Base-by-base conservation (phyloP, 2,888 invertebrate genomes). In the Rhodophaea formosa region DNA sequence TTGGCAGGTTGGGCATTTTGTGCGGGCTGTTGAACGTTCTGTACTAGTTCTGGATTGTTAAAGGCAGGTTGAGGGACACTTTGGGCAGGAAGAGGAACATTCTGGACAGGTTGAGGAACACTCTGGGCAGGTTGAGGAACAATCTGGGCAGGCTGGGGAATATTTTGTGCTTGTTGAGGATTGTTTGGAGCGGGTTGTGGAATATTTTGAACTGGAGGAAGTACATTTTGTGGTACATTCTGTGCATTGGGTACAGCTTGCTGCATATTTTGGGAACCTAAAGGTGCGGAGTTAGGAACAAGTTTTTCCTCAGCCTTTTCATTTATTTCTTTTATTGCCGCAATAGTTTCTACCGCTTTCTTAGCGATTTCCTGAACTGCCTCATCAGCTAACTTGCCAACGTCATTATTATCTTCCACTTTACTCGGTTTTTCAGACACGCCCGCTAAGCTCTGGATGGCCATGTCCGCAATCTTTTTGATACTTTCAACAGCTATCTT, bases 401-500 rank as follows among this genome's bases (percentile, higher is more conserved):
- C 68, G 3, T 82, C 63, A 52, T 81, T 77, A 46, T 76, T 77
- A 10, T 71, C 75, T 17, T 66, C 68, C 15, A 61, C 54, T 46
- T 60, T 68, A 0, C 62, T 70, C 6, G 88, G 83, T 66, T 84
- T 84, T 30, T 91, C 88, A 0, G 88, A 74, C 1, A 84, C 88
- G 0, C 84, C 88, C 1, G 82, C 84, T 16, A 92, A 72, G 59
- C 88, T 90, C 65, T 91, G 77, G 59, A 92, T 90, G 1, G 92
- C 92, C 61, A 87, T 82, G 63, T 87, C 80, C 0, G 92, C 91
- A 44, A 92, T 89, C 65, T 92, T 85, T 70, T 91, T 86, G 29
- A 92, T 92, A 70, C 89, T 91, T 68, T 92, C 91, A 1, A 91
- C 90, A 0, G 92, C 91, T 30, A 90, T 80, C 68, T 89, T 91